phyloP scores from a whole-genome alignment of 2,888 invertebrate genomes.

The Drosophila maculinotata region DNA sequence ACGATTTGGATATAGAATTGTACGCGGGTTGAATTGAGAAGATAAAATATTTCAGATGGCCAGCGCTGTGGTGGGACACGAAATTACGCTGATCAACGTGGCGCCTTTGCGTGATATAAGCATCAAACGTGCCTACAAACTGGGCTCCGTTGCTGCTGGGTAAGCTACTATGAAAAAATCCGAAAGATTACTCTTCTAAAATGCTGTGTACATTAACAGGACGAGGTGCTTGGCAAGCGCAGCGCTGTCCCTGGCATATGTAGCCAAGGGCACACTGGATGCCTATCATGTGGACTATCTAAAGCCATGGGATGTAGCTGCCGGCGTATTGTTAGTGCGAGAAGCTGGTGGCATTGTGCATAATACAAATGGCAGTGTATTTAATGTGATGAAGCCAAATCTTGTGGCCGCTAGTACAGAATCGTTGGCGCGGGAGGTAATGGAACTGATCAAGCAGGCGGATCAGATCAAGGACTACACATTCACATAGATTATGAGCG shows the following conservation, averaged over 20 bases:
- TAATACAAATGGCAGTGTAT: constrained; percentile 87
- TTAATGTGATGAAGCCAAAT: constrained; percentile 86
- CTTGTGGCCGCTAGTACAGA: constrained; percentile 86
- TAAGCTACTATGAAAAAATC: constrained; percentile 38
- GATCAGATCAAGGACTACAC: constrained; percentile 83
- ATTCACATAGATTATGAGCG: constrained; percentile 50
- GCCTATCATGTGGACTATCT: constrained; percentile 89
- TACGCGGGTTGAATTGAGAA: neutral
- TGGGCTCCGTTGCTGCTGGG: constrained; percentile 81
- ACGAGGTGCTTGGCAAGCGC: constrained; percentile 89
- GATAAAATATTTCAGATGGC: constrained; percentile 67
- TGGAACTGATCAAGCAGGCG: constrained; percentile 85
- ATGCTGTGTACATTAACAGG: constrained; percentile 50
- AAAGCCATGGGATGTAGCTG: constrained; percentile 92
- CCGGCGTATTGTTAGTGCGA: constrained; percentile 88
- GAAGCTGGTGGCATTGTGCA: constrained; percentile 91
- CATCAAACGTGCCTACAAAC: constrained; percentile 78
- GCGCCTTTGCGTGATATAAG: constrained; percentile 75
- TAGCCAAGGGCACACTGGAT: constrained; percentile 89
- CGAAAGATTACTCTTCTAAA: neutral
- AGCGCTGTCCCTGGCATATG: constrained; percentile 89
- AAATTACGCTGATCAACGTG: constrained; percentile 80
- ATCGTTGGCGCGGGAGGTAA: constrained; percentile 85
- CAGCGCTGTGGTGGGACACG: constrained; percentile 75
- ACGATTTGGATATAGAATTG: neutral